Evolutionary conservation across 1,140 invertebrate species (phyloP), one percentile per base, ranked within the genome.

Genomic region (Listronotus bonariensis): DNA sequence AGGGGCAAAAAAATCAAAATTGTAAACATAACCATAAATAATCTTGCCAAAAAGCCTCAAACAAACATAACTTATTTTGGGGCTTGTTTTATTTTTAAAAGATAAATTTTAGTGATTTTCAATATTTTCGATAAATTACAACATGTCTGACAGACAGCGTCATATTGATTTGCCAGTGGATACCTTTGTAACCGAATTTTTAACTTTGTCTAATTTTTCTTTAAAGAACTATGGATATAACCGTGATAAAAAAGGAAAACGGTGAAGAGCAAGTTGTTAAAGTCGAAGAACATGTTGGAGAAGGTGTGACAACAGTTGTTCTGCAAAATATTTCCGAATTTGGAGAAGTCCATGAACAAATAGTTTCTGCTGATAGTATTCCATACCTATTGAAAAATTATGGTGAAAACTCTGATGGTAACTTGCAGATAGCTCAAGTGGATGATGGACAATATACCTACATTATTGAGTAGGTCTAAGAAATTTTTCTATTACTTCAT

Each of bases 361-460:
- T 51, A 5, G 14, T 17, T 8, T 26, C 17, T 9, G 31, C 31
- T 12, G 20, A 65, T 10, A 51, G 46, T 34, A 42, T 49, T 52
- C 66, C 72, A 15, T 45, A 69, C 11, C 52, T 74, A 12, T 41
- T 72, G 42, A 59, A 69, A 18, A 48, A 63, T 18, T 70, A 54
- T 20, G 48, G 54, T 34, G 53, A 62, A 32, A 72, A 76, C 56
- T 70, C 72, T 9, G 72, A 78, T 74, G 74, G 75, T 26, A 76
- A 76, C 65, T 53, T 77, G 11, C 52, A 74, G 41, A 74, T 78
- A 34, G 71, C 72, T 59, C 68, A 67, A 15, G 65, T 68, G 18
- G 59, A 74, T 18, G 68, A 71, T 34, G 69, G 65, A 45, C 59
- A 54, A 41, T 65, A 68, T 18, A 69, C 72, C 0, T 74, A 74